Evolutionary conservation across 2,888 invertebrate genomes (phyloP), one percentile per base, ranked within the genome.

Genomic region (Lepidochitona cinerea): DNA sequence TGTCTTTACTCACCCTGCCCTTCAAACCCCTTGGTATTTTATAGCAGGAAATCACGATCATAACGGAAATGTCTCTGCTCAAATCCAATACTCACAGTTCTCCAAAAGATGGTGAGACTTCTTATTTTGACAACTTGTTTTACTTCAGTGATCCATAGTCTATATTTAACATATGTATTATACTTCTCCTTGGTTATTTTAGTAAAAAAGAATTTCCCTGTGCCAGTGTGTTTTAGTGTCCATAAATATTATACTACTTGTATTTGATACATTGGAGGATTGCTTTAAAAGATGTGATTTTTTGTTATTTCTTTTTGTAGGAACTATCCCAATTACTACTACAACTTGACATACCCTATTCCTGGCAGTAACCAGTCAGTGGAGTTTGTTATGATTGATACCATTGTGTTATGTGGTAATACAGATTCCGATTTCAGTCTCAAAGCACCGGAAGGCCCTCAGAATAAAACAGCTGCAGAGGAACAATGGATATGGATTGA

Each of bases 21-120:
- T 91, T 36, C 81, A 86, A 37, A 76, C 82, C 14, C 90, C 91
- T 2, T 92, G 92, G 92, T 91, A 91, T 78, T 81, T 91, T 18
- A 84, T 92, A 2, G 92, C 92, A 67, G 92, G 92, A 7, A 92
- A 92, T 83, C 92, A 92, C 85, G 92, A 92, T 78, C 91, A 92
- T 79, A 85, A 90, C 74, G 92, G 92, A 26, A 92, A 92, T 80
- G 90, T 91, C 2, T 87, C 90, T 0, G 92, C 92, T 1, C 90
- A 92, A 81, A 87, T 92, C 18, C 89, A 85, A 2, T 92, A 92
- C 81, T 87, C 88, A 3, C 77, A 87, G 14, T 68, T 64, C 37
- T 88, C 89, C 29, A 79, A 85, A 37, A 77, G 90, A 85, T 91
- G 91, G 91, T 90, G 78, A 72, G 73, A n/a, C n/a, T n/a, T n/a